Conservation (phyloP, 2,888 invertebrate genomes). For the Ophioninae sp. region DNA sequence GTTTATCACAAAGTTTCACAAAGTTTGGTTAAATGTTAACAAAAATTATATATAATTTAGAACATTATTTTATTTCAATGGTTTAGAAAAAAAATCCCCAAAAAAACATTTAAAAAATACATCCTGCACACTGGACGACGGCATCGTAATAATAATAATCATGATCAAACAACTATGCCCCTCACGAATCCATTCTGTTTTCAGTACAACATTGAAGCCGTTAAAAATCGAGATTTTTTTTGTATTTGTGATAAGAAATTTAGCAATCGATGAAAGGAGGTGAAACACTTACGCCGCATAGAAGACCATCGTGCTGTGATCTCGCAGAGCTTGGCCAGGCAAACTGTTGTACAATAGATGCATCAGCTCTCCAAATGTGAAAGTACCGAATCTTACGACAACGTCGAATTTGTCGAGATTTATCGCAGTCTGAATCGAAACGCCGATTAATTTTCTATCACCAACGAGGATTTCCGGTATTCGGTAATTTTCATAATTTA, state of each 20-base stretch:
- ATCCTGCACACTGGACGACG: no score
- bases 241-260: not conserved
- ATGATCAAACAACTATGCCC: no score
- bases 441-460: not conserved
- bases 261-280: not conserved
- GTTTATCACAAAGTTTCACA: no score
- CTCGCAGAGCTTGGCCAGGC: conserved; percentile 49
- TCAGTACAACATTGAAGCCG: no score
- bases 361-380: conserved; percentile 49
- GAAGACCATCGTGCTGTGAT: conserved; percentile 46
- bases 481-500: not conserved
- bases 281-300: conserved; percentile 46
- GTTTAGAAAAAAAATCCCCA: no score
- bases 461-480: not conserved
- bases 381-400: conserved; percentile 44
- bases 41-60: no score
- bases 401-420: conserved; percentile 45
- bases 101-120: no score
- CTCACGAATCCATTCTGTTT: no score
- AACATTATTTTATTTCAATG: no score
- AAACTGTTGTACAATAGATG: conserved; percentile 50
- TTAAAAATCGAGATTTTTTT: not conserved
- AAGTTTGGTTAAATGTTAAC: no score
- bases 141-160: no score
- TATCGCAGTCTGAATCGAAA: conserved; percentile 39